phyloP scores from a whole-genome alignment of 1,140 invertebrate species.

The Procambarus virginalis region DNA sequence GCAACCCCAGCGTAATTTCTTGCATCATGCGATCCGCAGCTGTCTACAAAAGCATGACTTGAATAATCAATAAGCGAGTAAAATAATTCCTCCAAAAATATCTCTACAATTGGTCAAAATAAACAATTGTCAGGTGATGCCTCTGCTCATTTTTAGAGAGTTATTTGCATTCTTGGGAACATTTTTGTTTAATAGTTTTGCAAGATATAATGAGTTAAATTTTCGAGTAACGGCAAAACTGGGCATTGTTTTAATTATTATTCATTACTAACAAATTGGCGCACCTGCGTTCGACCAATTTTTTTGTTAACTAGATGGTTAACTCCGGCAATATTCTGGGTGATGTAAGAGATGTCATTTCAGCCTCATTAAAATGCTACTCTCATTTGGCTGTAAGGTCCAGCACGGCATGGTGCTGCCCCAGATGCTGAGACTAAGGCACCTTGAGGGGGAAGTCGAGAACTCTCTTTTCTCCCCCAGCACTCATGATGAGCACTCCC shows the following conservation, averaged over 20 bases:
- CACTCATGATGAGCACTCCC: too few species aligned
- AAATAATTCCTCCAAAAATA: neutral
- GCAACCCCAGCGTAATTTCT: neutral
- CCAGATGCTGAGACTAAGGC: neutral
- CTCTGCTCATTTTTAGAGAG: neutral
- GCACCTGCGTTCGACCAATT: neutral
- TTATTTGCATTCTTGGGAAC: neutral
- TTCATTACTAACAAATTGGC: neutral
- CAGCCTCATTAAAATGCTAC: neutral
- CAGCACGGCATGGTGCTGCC: neutral
- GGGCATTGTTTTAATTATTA: neutral
- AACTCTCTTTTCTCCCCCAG: neutral
- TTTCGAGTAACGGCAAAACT: too few species aligned
- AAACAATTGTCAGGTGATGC: neutral
- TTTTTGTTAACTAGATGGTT: neutral
- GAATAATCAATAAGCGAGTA: neutral
- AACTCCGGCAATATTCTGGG: neutral
- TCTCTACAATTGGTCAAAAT: neutral
- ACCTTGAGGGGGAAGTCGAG: neutral
- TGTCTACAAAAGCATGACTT: neutral
- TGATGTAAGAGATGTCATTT: neutral
- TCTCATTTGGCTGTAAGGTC: neutral
- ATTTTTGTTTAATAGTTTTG: neutral
- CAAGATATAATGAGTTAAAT: too few species aligned
- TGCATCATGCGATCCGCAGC: neutral